Base-by-base conservation (phyloP, 2,113 vertebrate genomes). In the Bostrychus sinensis region DNA sequence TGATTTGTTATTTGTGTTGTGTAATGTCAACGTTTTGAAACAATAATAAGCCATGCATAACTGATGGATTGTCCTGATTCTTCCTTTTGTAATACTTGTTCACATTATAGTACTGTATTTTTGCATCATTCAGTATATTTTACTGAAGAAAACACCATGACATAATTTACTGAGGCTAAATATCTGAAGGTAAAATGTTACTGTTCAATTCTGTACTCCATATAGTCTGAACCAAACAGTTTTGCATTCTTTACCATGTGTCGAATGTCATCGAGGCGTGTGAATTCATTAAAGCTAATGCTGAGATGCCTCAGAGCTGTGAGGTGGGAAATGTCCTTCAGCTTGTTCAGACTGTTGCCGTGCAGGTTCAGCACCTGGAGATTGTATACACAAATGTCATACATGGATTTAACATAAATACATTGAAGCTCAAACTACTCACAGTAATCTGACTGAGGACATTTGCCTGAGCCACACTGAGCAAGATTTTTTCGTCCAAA, bases 381-480 rank as follows among this genome's bases (percentile, higher is more conserved):
- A 64, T 38, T 63, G 2, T 56, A 63, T 2, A 43, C 16, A 42
- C 26, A 54, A 26, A 56, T 22, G 14, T 57, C 11, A 26, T 11
- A 26, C 48, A 19, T n/a, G 3, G 0, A 2, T 46, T 22, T 13
- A 63, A 63, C 30, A 65, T 16, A 63, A 20, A 25, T n/a, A 12
- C 22, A 12, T 10, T 19, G 11, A 28, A 16, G 1, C 10, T 14
- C 23, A 16, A n/a, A 39, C 14, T 22, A 78, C 91, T 93, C 56
- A 94, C 94, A 75, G 91, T 90, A 82, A 96, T 94, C 79, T 95
- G 93, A 81, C 88, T 91, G 64, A 92, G 93, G 58, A 90, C 39
- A 25, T 84, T 93, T 23, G 91, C 91, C 79, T 85, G 88, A 70
- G 92, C 82, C 66, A 91, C 77, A 28, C 83, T 78, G 57, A 96